These are phyloP conservation scores for Pseudomugil tenellus DNA, from an alignment of 2,797 vertebrate genomes.

Conservation along the genomic window DNA sequence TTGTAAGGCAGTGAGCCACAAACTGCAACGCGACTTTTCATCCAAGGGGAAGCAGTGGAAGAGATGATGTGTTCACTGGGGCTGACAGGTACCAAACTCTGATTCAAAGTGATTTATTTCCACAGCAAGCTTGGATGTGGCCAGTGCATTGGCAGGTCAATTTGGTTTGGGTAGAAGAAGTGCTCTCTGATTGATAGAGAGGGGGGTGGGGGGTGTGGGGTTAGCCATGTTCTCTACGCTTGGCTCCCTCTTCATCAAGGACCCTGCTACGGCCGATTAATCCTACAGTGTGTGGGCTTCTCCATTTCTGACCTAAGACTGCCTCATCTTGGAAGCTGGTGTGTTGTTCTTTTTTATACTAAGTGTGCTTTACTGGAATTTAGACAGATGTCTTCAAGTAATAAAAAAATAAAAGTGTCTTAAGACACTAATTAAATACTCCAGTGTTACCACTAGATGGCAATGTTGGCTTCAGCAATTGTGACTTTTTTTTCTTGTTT, in stretches of 20 bases:
- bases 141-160: slow-evolving; percentile 68
- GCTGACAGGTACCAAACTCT: slow-evolving; percentile 69
- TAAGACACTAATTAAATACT: not conserved
- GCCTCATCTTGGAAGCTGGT: slow-evolving; percentile 54
- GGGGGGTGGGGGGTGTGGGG: no score
- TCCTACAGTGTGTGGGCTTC: slow-evolving; percentile 47
- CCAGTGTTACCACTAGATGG: slow-evolving; percentile 68
- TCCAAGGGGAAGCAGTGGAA: slow-evolving; percentile 31
- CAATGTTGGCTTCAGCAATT: slow-evolving; percentile 14
- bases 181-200: slow-evolving; percentile 70
- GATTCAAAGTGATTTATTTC: slow-evolving; percentile 77
- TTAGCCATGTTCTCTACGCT: slow-evolving; percentile 59
- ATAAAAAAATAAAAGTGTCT: slow-evolving; percentile 9
- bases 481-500: no score
- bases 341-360: slow-evolving; percentile 35
- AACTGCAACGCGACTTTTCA: slow-evolving; percentile 32
- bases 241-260: slow-evolving; percentile 61
- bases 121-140: slow-evolving; percentile 50
- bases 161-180: slow-evolving; percentile 66
- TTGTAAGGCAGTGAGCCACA: slow-evolving; percentile 29
- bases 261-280: slow-evolving; percentile 66
- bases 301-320: slow-evolving; percentile 50
- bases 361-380: slow-evolving; percentile 12
- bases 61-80: slow-evolving; percentile 45
- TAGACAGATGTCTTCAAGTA: not conserved